Percentiles rank a stretch among this genome's conserved stretches.
phyloP scores from a whole-genome alignment of 2,888 invertebrate species.

The Zele albiditarsus region DNA sequence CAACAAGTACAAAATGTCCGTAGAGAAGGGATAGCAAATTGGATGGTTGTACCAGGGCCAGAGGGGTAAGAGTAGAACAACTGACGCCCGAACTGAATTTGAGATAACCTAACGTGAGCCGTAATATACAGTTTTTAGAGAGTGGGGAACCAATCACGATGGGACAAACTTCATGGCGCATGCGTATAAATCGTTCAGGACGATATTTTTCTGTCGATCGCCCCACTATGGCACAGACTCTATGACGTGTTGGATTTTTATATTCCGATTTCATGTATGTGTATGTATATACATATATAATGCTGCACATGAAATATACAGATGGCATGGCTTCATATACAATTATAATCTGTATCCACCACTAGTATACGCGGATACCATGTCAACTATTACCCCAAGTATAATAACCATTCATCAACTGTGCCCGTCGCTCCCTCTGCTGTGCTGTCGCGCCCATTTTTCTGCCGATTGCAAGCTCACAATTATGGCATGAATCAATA shows the following conservation, averaged over 20 bases:
- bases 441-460: neutral
- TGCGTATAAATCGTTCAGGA: constrained; percentile 35
- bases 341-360: constrained; percentile 19
- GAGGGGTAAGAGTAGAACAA: constrained; percentile 27
- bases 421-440: neutral
- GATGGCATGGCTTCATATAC: neutral
- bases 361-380: constrained; percentile 12
- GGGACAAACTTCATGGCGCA: constrained; percentile 18
- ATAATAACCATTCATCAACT: neutral
- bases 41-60: constrained; percentile 53
- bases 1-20: constrained; percentile 57
- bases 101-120: constrained; percentile 61
- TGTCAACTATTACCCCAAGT: neutral
- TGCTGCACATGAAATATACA: constrained; percentile 1
- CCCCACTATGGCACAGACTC: constrained; percentile 11
- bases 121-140: constrained; percentile 39
- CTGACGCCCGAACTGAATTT: constrained; percentile 61
- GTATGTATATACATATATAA: neutral
- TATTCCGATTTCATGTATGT: neutral
- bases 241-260: constrained; percentile 5
- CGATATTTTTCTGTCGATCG: constrained; percentile 6
- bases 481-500: constrained; percentile 13
- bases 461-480: neutral
- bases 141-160: constrained; percentile 59
- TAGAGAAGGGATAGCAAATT: constrained; percentile 21